These are phyloP conservation scores for Drosophila repleta DNA, from an alignment of 1,140 invertebrate genomes.

Conservation along the genomic window DNA sequence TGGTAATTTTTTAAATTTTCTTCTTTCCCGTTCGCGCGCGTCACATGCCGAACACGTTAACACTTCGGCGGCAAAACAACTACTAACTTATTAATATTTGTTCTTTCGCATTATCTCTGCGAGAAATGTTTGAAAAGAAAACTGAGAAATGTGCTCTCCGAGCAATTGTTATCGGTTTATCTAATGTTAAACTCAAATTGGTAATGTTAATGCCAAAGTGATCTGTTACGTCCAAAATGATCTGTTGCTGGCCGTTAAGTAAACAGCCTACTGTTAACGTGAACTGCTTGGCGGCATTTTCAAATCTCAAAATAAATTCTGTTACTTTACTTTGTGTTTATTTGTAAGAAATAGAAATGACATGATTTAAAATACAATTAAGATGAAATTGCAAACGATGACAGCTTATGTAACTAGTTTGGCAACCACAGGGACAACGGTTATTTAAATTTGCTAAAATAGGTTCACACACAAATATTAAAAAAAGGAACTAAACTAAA, in stretches of 20 bases:
- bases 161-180: background rate
- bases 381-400: conserved; percentile 36
- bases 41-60: background rate
- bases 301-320: background rate
- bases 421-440: conserved; percentile 29
- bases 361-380: conserved; percentile 20
- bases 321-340: conserved; percentile 5
- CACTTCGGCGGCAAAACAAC: conserved; percentile 16
- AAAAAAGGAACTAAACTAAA: conserved; percentile 30
- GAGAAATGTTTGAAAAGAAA: conserved; percentile 7
- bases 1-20: conserved; percentile 19
- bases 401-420: conserved; percentile 44
- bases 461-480: conserved; percentile 1
- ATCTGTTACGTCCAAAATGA: conserved; percentile 1
- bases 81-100: conserved; percentile 17
- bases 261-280: background rate
- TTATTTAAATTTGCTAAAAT: conserved; percentile 36
- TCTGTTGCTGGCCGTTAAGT: conserved; percentile 7
- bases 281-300: background rate
- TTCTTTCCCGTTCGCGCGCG: background rate
- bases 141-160: conserved; percentile 1
- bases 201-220: conserved; percentile 21
- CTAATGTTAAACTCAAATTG: conserved; percentile 36
- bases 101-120: conserved; percentile 4
- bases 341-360: conserved; percentile 12